Evolutionary conservation across 2,797 vertebrate species (phyloP).

Genomic region (Columba guinea): DNA sequence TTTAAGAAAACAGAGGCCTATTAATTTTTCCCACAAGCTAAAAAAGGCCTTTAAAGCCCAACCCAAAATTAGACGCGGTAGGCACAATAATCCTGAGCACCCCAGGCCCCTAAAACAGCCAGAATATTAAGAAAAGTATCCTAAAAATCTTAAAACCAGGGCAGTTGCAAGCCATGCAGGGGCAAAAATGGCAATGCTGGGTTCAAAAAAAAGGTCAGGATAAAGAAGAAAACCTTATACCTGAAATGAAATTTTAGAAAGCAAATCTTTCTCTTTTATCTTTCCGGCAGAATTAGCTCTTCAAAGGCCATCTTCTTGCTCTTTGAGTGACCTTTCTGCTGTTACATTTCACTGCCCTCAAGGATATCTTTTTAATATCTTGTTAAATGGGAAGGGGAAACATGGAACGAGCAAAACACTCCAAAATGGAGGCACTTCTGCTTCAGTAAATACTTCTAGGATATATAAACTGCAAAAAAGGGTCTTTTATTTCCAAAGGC

Average conservation of each 20-base stretch:
- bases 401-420: not conserved
- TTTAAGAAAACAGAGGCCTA: slow-evolving; percentile 19
- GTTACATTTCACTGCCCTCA: slow-evolving; percentile 34
- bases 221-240: not conserved
- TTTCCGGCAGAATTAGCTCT: slow-evolving; percentile 38
- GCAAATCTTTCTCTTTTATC: not conserved
- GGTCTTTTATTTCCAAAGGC: slow-evolving; percentile 30
- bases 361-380: slow-evolving; percentile 57
- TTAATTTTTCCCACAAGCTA: slow-evolving; percentile 20
- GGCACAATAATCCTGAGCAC: not conserved
- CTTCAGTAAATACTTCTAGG: slow-evolving; percentile 50
- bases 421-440: slow-evolving; percentile 42
- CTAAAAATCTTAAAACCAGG: not conserved
- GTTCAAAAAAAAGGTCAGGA: fast-evolving
- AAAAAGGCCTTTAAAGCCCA: not conserved
- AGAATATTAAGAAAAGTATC: not conserved
- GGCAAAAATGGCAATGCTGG: not conserved
- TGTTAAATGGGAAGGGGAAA: slow-evolving; percentile 33
- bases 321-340: slow-evolving; percentile 29
- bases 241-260: not conserved
- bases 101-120: not conserved
- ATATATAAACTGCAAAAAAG: slow-evolving; percentile 20
- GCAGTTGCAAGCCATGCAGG: not conserved
- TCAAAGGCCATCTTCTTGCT: slow-evolving; percentile 35
- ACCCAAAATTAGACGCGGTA: not conserved